Percentiles rank a stretch among this genome's conserved stretches.
Conservation (phyloP, 1,140 invertebrate genomes). For the Lasaia peninsularis region DNA sequence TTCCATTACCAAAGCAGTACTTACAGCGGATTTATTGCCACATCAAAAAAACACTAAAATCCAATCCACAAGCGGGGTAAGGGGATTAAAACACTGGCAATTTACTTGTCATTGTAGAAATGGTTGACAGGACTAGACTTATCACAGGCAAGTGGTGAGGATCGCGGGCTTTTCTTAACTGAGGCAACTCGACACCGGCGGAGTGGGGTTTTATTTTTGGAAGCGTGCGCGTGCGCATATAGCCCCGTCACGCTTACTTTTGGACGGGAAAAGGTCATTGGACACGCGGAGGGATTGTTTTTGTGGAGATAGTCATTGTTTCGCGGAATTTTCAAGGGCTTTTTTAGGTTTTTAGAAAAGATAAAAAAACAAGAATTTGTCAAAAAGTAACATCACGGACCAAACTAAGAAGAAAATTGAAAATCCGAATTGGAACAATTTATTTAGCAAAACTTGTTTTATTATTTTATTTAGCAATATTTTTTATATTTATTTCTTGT, state of each 20-base stretch:
- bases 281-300: conserved; percentile 50
- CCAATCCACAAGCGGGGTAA: conserved; percentile 51
- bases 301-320: conserved; percentile 33
- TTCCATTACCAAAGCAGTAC: conserved; percentile 35
- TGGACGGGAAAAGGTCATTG: conserved; percentile 69
- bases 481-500: too few species aligned
- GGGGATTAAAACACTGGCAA: conserved; percentile 33
- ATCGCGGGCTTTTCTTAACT: conserved; percentile 40
- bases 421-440: too few species aligned
- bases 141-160: conserved; percentile 34
- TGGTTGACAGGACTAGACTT: conserved; percentile 44
- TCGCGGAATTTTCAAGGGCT: conserved; percentile 31
- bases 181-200: conserved; percentile 58
- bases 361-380: background rate
- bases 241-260: conserved; percentile 59
- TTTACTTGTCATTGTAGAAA: conserved; percentile 64
- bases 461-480: too few species aligned
- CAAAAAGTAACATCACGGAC: too few species aligned
- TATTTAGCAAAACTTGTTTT: too few species aligned
- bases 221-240: conserved; percentile 39
- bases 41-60: conserved; percentile 54
- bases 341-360: conserved; percentile 6
- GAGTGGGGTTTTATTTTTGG: conserved; percentile 58
- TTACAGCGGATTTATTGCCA: conserved; percentile 48
- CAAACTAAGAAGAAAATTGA: too few species aligned